Conservation (phyloP, 2,113 vertebrate species). For the Pseudolaguvia tuberculata region DNA sequence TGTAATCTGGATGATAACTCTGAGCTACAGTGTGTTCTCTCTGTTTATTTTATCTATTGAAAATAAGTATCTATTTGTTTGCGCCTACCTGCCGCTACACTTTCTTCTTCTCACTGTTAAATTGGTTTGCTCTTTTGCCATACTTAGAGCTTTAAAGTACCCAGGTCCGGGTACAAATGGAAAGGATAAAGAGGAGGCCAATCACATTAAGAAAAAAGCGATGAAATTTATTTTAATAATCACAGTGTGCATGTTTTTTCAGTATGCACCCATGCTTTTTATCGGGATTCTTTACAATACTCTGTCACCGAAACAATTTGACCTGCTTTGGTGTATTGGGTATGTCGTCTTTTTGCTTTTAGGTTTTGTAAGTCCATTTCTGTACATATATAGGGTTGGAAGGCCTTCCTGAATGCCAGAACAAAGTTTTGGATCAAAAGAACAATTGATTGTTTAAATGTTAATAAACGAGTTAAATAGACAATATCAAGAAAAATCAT, state of each 20-base stretch:
- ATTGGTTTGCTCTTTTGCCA: constrained; percentile 21
- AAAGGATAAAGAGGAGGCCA: constrained; percentile 1
- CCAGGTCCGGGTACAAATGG: constrained; percentile 30
- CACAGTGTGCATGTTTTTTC: constrained; percentile 8
- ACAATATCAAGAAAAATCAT: background rate
- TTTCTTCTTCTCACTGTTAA: background rate
- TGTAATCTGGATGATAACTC: constrained; percentile 9
- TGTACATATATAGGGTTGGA: constrained; percentile 17
- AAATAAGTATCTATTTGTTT: background rate
- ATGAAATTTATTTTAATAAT: constrained; percentile 23
- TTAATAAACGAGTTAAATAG: background rate
- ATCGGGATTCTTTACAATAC: background rate
- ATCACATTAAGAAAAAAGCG: constrained; percentile 34
- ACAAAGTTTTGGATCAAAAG: background rate
- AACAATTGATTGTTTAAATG: background rate
- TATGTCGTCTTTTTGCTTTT: background rate
- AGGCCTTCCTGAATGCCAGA: background rate
- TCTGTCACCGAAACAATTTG: background rate
- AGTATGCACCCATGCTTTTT: constrained; percentile 11
- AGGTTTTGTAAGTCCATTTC: constrained; percentile 13
- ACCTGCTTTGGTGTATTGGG: background rate
- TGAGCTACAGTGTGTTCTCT: background rate
- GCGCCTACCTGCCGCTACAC: background rate
- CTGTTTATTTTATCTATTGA: background rate
- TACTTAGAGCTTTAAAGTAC: constrained; percentile 16